These are phyloP conservation scores for Microctonus hyperodae DNA, from an alignment of 2,888 invertebrate genomes.

Conservation along the genomic window DNA sequence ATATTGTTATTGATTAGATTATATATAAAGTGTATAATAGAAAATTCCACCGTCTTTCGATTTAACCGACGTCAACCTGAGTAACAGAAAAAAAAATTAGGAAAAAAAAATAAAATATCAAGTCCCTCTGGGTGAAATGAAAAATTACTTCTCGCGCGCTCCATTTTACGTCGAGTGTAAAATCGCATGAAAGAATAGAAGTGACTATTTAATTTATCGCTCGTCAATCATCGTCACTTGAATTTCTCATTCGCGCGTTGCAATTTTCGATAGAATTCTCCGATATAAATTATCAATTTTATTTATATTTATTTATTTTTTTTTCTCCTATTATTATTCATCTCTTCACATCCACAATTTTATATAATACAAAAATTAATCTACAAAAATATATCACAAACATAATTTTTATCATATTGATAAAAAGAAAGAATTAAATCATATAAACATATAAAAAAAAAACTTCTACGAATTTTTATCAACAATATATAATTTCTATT, in stretches of 20 bases:
- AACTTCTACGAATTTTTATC: too few species aligned
- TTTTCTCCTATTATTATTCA: neutral
- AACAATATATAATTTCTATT: too few species aligned
- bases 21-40: neutral
- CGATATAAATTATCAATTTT: neutral
- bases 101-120: neutral
- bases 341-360: too few species aligned
- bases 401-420: too few species aligned
- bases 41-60: neutral
- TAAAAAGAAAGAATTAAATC: too few species aligned
- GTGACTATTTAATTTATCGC: conserved; percentile 19
- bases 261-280: neutral
- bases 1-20: neutral
- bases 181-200: conserved; percentile 3
- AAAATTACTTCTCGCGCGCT: conserved; percentile 22
- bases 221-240: conserved; percentile 15
- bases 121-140: conserved; percentile 5
- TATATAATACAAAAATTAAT: too few species aligned
- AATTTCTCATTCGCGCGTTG: neutral
- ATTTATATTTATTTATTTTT: neutral
- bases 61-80: neutral
- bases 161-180: conserved; percentile 17
- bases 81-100: neutral
- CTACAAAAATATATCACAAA: too few species aligned
- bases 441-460: too few species aligned